These are phyloP conservation scores for Coenonympha arcania DNA, from an alignment of 2,888 invertebrate genomes.

Conservation along the genomic window DNA sequence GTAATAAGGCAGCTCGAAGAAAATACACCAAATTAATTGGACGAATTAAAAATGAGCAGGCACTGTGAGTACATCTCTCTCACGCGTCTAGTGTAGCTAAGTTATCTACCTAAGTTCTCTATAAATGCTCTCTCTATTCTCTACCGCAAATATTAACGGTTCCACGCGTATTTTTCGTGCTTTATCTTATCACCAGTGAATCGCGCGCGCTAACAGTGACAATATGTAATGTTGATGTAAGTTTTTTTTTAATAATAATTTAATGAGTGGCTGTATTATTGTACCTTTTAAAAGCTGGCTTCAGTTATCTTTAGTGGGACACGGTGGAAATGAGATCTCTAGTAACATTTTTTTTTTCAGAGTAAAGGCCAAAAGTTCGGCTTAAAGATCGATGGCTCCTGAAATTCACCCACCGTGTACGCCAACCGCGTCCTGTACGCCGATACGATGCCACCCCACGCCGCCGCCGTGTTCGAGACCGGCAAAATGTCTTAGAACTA, in stretches of 20 bases:
- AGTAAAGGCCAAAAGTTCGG: slow-evolving; percentile 27
- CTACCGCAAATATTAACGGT: background rate
- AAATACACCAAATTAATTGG: slow-evolving; percentile 1
- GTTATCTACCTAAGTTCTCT: too few species aligned
- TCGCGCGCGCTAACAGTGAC: background rate
- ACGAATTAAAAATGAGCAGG: slow-evolving; percentile 37
- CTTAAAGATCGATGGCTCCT: slow-evolving; percentile 44
- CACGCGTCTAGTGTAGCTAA: background rate
- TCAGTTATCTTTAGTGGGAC: slow-evolving; percentile 26
- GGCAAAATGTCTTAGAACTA: slow-evolving; percentile 51
- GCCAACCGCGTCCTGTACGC: slow-evolving; percentile 54
- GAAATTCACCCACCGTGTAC: slow-evolving; percentile 59
- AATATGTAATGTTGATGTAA: background rate
- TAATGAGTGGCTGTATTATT: background rate
- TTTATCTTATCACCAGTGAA: background rate
- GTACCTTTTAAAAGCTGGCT: slow-evolving; percentile 10
- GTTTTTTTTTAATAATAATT: background rate
- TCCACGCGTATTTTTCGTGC: background rate
- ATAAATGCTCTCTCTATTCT: background rate
- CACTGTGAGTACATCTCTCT: slow-evolving; percentile 56
- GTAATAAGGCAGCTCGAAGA: background rate
- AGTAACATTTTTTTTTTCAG: slow-evolving; percentile 35
- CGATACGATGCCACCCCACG: slow-evolving; percentile 56
- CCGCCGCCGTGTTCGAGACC: slow-evolving; percentile 56
- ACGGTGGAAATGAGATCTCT: slow-evolving; percentile 5